Evolutionary conservation across 1,140 invertebrate genomes (phyloP), one percentile per base, ranked within the genome.

Genomic region (Alviniconcha marisindica): DNA sequence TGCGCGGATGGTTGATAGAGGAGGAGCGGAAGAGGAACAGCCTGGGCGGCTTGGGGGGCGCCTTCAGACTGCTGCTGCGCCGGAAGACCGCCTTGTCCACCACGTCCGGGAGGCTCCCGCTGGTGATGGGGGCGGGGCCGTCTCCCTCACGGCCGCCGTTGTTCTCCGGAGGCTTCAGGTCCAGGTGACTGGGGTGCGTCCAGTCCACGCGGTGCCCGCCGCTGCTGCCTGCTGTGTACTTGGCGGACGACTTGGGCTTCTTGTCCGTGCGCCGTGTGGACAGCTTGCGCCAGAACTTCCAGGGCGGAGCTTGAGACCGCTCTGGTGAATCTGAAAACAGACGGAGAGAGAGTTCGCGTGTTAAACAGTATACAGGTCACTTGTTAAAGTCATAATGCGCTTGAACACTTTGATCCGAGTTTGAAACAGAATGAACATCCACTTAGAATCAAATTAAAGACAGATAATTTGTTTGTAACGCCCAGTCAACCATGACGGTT

Each of bases 21-120:
- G 85, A 87, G n/a, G 87, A 90, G n/a, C 90, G 85, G 83, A 90
- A 87, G 15, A 90, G 82, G 74, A 90, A 90, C 2, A 89, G 76
- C 24, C 91, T 60, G 0, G 91, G 91, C 28, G 91, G 91, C 81
- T 91, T 91, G 2, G 88, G 89, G 0, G 91, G 91, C 4, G 91
- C 89, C 82, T 88, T 89, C 69, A 88, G 78, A 77, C 87, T 89
- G 40, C 84, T 85, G 56, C 84, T 91, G 21, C 89, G 71, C 42
- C 83, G 74, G 18, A 88, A 78, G 15, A 83, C 81, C 7, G 83
- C 60, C 36, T 83, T 84, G 51, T 89, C 88, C 12, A 90, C 83
- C 28, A 90, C 86, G 80, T 90, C 89, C 2, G 89, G 88, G 60
- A 89, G 79, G 24, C 60, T 48, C 18, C 83, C 78, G 63, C 81